Base-by-base conservation (phyloP, 1,140 invertebrate species). In the Microplitis demolitor region DNA sequence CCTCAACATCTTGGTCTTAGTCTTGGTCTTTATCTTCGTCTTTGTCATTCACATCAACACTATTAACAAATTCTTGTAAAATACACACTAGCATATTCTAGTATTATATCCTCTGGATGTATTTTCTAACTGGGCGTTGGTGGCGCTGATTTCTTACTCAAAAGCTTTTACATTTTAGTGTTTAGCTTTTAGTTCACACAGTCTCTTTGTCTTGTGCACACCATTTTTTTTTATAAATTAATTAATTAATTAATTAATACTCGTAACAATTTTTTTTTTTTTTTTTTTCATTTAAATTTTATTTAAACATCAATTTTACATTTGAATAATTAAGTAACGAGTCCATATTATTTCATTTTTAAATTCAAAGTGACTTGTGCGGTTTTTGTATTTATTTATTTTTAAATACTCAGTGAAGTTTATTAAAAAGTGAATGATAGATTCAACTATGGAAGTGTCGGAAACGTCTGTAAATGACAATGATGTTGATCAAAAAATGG, bases 401-500 rank as follows among this genome's bases (percentile, higher is more conserved):
- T 39, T 11, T 11, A 0, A 11, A 2, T 39, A 8, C 5, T 39
- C 5, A 39, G 39, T 39, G 39, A 39, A 39, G 14, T 66, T n/a
- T 67, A 14, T 67, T 53, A 56, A 56, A n/a, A 66, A 8, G 31
- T 50, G 33, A 16, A 62, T 37, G 54, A 9, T n/a, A 11, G 31
- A 58, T 58, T 58, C 45, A 39, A 34, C 24, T 9, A 72, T 72
- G 70, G 63, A 72, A 45, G 70, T 66, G 63, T 45, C 63, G 69
- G 69, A 71, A 16, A 71, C 62, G 34, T 33, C 63, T 71, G 9
- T 9, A 34, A 68, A 14, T 16, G 61, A 56, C 6, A 71, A 71
- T 31, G 62, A 66, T 9, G 62, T 66, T n/a, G 33, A 58, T 6
- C 34, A 66, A 13, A 33, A 66, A 4, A 50, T 16, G 39, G 53